A percentile compares a stretch with the other conserved stretches of the same genome.
These are phyloP conservation scores for Morone saxatilis DNA, from an alignment of 2,113 vertebrate species.

Conservation along the genomic window DNA sequence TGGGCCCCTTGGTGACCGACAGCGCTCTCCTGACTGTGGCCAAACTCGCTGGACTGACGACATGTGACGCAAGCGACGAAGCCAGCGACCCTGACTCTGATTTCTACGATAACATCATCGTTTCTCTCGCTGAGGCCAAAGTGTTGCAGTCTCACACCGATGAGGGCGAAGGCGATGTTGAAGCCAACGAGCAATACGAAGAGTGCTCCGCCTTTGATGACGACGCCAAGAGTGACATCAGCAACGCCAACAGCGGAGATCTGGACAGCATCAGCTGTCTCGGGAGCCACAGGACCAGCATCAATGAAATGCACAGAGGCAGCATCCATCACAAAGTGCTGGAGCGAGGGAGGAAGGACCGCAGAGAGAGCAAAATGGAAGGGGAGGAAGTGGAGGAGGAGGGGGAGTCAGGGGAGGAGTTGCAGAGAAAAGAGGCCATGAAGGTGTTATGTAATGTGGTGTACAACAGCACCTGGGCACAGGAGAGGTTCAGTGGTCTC, in stretches of 20 bases:
- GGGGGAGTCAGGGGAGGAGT: slow-evolving; percentile 53
- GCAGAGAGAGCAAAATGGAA: slow-evolving; percentile 75
- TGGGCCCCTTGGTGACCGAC: slow-evolving; percentile 79
- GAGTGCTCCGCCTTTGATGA: slow-evolving; percentile 33
- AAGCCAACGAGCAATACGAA: slow-evolving; percentile 23
- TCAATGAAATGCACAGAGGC: slow-evolving; percentile 57
- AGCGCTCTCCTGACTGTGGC: slow-evolving; percentile 74
- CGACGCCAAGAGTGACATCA: slow-evolving; percentile 59
- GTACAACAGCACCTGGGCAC: slow-evolving; percentile 83
- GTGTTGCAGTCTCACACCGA: slow-evolving; percentile 6
- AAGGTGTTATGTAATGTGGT: slow-evolving; percentile 83
- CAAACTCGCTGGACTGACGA: slow-evolving; percentile 71
- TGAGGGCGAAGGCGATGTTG: slow-evolving; percentile 22
- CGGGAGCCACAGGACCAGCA: slow-evolving; percentile 66
- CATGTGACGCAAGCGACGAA: slow-evolving; percentile 51
- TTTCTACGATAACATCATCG: slow-evolving; percentile 70
- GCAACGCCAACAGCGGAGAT: slow-evolving; percentile 51
- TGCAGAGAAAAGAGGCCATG: slow-evolving; percentile 79
- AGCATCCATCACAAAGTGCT: slow-evolving; percentile 69
- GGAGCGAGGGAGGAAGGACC: slow-evolving; percentile 77
- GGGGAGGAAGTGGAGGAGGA: slow-evolving; percentile 59
- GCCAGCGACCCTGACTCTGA: slow-evolving; percentile 52
- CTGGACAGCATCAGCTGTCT: slow-evolving; percentile 58
- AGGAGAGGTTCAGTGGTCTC: slow-evolving; percentile 80
- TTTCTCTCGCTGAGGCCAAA: slow-evolving; percentile 67